Conservation (phyloP, 1,140 invertebrate genomes). For the Drosophila gunungcola region DNA sequence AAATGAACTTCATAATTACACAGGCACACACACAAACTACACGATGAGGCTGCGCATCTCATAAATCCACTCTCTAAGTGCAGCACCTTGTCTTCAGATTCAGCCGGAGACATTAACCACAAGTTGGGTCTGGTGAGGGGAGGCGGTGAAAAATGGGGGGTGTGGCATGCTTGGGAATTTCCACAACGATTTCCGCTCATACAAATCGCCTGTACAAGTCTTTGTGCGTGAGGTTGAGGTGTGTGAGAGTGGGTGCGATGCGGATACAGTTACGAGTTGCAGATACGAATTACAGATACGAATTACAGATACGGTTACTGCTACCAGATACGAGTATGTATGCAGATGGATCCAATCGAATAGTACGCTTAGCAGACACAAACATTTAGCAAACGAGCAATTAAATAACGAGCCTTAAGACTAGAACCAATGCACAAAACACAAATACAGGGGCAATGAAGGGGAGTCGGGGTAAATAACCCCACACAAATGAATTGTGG, state of each 20-base stretch:
- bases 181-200: constrained; percentile 69
- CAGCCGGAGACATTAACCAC: constrained; percentile 32
- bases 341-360: constrained; percentile 56
- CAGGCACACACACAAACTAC: constrained; percentile 33
- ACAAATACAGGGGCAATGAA: constrained; percentile 45
- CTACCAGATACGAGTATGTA: constrained; percentile 44
- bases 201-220: constrained; percentile 60
- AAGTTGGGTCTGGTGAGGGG: constrained; percentile 4
- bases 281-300: constrained; percentile 46
- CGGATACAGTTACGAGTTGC: constrained; percentile 44
- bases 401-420: constrained; percentile 72
- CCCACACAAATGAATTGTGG: constrained; percentile 27
- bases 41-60: constrained; percentile 39
- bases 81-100: constrained; percentile 21
- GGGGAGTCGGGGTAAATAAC: background rate
- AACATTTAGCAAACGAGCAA: constrained; percentile 73
- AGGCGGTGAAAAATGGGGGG: constrained; percentile 11
- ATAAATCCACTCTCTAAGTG: constrained; percentile 47
- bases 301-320: constrained; percentile 40
- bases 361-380: constrained; percentile 53
- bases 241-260: constrained; percentile 47
- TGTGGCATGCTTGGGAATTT: constrained; percentile 63
- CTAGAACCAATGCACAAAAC: constrained; percentile 60
- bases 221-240: constrained; percentile 34
- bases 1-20: constrained; percentile 65